Percentiles rank a stretch among this genome's conserved stretches.
Conservation (phyloP, 1,140 invertebrate genomes). For the Zaprionus ghesquierei region DNA sequence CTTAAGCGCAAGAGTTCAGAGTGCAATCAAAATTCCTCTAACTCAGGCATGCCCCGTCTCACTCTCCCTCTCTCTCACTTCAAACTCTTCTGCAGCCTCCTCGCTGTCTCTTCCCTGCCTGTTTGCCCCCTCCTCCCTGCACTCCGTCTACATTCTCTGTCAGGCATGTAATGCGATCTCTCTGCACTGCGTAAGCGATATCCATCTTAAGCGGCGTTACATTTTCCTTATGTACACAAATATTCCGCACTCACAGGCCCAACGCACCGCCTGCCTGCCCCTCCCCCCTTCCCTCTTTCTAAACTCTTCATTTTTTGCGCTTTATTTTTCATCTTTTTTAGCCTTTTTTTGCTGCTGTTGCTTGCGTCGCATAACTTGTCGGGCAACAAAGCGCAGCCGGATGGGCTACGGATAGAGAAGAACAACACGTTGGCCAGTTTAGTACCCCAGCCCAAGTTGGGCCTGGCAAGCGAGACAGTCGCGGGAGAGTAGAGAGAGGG, state of each 20-base stretch:
- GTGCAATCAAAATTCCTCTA: not conserved
- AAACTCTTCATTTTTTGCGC: conserved; percentile 3
- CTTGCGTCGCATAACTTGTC: conserved; percentile 64
- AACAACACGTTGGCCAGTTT: not conserved
- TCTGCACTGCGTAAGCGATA: conserved; percentile 71
- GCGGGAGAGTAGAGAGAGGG: not conserved
- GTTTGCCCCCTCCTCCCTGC: not conserved
- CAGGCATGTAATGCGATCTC: conserved; percentile 16
- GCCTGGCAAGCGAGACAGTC: not conserved
- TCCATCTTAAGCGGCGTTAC: conserved; percentile 73
- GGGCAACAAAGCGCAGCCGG: conserved; percentile 67
- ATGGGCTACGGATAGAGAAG: conserved; percentile 14
- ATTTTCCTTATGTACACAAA: conserved; percentile 35
- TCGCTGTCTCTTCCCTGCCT: not conserved
- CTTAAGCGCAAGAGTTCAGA: conserved; percentile 14
- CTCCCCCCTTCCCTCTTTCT: not conserved
- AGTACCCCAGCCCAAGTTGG: not conserved
- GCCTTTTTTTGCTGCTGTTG: not conserved
- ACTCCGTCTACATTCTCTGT: not conserved
- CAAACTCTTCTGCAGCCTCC: not conserved
- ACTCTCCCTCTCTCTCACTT: not conserved
- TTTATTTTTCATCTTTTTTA: conserved; percentile 1
- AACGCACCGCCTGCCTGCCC: not conserved
- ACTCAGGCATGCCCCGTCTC: not conserved
- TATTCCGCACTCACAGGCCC: not conserved